phyloP scores from a whole-genome alignment of 2,113 vertebrate genomes.

The Taurulus bubalis region DNA sequence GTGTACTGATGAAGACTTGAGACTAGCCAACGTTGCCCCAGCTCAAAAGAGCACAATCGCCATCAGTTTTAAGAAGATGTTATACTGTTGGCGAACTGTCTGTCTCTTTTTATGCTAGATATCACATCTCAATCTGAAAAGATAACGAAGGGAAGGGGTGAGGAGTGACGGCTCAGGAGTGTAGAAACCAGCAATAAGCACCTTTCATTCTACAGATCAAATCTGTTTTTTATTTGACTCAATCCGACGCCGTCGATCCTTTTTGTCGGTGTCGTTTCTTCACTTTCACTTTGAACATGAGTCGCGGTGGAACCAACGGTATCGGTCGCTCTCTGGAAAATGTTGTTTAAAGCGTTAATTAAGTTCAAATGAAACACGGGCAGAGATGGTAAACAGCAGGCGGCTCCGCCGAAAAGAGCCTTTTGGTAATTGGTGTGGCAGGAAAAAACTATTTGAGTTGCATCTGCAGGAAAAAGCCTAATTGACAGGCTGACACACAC shows the following conservation, averaged over 20 bases:
- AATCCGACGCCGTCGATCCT: too few relatives aligned
- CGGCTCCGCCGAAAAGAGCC: conserved; percentile 28
- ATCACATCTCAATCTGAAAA: neutral
- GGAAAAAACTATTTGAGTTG: conserved; percentile 48
- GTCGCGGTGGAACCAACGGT: neutral
- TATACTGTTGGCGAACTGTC: too few relatives aligned
- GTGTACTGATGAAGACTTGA: too few relatives aligned
- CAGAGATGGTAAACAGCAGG: conserved; percentile 20
- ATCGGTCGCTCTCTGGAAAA: neutral
- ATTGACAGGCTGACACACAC: conserved; percentile 17
- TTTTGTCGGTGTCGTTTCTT: neutral
- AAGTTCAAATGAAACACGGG: conserved; percentile 32
- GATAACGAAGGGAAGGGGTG: neutral
- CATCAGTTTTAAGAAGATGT: too few relatives aligned
- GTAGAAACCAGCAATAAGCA: neutral
- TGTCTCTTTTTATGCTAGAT: neutral
- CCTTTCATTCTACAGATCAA: conserved; percentile 11
- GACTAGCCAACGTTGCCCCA: too few relatives aligned
- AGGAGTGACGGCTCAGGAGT: neutral
- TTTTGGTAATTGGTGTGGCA: conserved; percentile 48
- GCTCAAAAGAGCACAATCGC: too few relatives aligned
- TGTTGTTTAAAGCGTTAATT: conserved; percentile 27
- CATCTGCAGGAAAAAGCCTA: conserved; percentile 32
- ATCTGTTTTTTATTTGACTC: neutral
- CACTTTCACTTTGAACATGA: conserved; percentile 1